Base-by-base conservation (phyloP, 2,113 vertebrate genomes). In the Cebidichthys violaceus region DNA sequence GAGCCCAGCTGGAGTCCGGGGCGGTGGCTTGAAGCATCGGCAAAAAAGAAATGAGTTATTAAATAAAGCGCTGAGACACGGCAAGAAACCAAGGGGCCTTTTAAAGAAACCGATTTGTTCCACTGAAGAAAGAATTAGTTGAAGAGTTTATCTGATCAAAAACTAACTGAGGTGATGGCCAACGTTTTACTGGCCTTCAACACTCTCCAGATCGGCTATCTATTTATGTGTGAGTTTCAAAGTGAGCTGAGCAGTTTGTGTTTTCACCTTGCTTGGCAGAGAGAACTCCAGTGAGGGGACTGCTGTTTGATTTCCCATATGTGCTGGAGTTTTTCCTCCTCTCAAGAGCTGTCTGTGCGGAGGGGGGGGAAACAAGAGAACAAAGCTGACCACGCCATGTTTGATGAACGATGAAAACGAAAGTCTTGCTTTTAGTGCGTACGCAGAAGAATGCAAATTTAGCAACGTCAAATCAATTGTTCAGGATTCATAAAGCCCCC, bases 201-300 rank as follows among this genome's bases (percentile, higher is more conserved):
- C 0, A 24, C 14, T 54, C 60, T 62, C 13, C 45, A 55, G 68
- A 79, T 81, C 14, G 39, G 74, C 18, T 14, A 64, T 66, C 24
- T 68, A 35, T 81, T 57, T n/a, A 18, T 47, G 37, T 66, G 33
- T 11, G 69, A 29, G 70, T 68, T 70, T 65, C 60, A 67, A 33
- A 64, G 60, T 7, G 47, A 83, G 66, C 14, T 0, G 59, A 72
- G 41, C 35, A 65, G 65, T 65, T 81, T 77, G 81, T 41, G 71
- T 71, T 74, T 62, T 84, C 89, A 99, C 98, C 97, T 98, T 98
- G 97, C 88, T 98, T 98, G 73, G 98, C 97, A 75, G 97, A 99
- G 66, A 99, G 96, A 64, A 99, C 96, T 60, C 98, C 98, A 9
- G 97, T 97, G 79, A 99, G 94, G 2, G 96, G 96, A 60, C 96